phyloP scores from a whole-genome alignment of 2,888 invertebrate genomes.

The Bruchidius siliquastri region DNA sequence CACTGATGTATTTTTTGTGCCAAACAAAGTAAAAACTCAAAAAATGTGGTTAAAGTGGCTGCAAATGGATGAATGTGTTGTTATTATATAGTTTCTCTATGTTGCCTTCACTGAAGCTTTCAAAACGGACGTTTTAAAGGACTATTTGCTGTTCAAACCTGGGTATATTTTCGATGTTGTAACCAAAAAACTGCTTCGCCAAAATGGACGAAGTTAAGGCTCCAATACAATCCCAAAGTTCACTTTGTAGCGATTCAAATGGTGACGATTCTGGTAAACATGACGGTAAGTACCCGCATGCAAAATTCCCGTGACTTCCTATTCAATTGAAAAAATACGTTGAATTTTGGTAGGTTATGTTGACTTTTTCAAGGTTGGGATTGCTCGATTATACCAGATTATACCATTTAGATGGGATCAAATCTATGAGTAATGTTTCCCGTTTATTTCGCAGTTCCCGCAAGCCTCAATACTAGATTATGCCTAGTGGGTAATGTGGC shows the following conservation, averaged over 20 bases:
- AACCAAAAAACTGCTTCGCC: conserved; percentile 38
- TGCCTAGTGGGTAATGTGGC: conserved; percentile 59
- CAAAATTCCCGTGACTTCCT: background rate
- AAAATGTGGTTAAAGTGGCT: conserved; percentile 37
- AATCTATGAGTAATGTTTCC: conserved; percentile 10
- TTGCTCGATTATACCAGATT: conserved; percentile 5
- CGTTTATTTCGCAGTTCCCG: conserved; percentile 7
- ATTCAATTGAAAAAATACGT: conserved; percentile 8
- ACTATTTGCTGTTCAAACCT: background rate
- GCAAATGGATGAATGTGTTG: conserved; percentile 17
- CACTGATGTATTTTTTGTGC: conserved; percentile 38
- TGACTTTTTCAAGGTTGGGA: conserved; percentile 32
- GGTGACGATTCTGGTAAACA: conserved; percentile 39
- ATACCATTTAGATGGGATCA: conserved; percentile 6
- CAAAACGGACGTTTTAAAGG: background rate
- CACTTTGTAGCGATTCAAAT: conserved; percentile 45
- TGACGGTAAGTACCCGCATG: conserved; percentile 36
- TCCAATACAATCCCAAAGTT: conserved; percentile 43
- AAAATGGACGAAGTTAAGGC: conserved; percentile 49
- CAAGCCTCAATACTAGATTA: conserved; percentile 45
- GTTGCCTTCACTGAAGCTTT: background rate
- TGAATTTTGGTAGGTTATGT: conserved; percentile 33
- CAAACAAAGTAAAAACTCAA: conserved; percentile 38
- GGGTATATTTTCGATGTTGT: conserved; percentile 31
- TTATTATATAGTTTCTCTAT: background rate